Conservation (phyloP, 2,113 vertebrate species). For the Peucedramus taeniatus region DNA sequence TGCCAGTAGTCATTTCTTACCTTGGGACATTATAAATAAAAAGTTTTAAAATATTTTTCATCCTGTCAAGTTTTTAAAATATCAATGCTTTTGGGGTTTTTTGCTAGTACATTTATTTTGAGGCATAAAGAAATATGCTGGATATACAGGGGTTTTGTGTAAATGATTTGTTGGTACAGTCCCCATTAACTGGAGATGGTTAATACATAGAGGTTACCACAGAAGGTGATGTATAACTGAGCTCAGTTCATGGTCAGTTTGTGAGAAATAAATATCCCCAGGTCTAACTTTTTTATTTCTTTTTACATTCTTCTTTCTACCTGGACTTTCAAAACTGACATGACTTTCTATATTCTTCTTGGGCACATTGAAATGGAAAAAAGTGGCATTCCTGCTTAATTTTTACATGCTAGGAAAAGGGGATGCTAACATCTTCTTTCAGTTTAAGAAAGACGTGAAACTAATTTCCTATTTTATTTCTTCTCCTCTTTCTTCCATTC, state of each 20-base stretch:
- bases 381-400: neutral
- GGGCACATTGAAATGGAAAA: neutral
- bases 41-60: neutral
- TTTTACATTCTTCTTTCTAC: neutral
- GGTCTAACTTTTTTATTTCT: neutral
- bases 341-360: neutral
- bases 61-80: neutral
- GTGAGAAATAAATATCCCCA: neutral
- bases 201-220: neutral
- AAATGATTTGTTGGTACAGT: neutral
- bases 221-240: neutral
- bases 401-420: neutral
- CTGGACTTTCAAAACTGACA: neutral
- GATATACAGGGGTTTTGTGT: neutral
- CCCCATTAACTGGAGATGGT: neutral
- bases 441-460: neutral
- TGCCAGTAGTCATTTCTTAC: neutral
- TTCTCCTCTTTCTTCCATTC: neutral
- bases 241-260: neutral
- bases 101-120: neutral
- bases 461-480: neutral
- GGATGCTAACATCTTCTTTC: neutral
- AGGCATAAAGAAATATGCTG: neutral
- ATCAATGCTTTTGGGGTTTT: fast-evolving
- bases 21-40: neutral